phyloP scores from a whole-genome alignment of 2,797 vertebrate genomes.

The Peromyscus eremicus region DNA sequence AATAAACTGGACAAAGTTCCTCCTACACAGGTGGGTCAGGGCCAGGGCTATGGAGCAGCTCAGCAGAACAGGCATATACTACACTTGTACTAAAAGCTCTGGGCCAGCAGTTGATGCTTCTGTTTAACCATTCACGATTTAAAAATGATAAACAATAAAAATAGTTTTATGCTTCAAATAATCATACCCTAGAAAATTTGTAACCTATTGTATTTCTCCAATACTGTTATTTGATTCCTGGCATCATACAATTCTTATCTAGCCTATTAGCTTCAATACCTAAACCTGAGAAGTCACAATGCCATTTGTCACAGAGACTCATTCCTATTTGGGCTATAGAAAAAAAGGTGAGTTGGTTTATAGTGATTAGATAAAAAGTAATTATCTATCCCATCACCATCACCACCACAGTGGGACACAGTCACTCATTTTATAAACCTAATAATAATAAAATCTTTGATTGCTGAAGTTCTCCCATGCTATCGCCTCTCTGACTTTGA shows the following conservation, averaged over 20 bases:
- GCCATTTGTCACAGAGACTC: neutral
- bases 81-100: neutral
- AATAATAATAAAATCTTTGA: neutral
- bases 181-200: neutral
- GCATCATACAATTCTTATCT: neutral
- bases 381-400: neutral
- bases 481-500: neutral
- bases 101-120: neutral
- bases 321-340: neutral
- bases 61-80: neutral
- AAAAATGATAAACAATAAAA: constrained; percentile 18
- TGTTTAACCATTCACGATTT: neutral
- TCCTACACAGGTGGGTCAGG: neutral
- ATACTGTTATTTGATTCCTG: neutral
- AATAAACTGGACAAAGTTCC: neutral
- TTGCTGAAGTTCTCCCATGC: neutral
- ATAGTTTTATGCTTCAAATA: neutral
- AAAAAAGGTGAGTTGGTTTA: neutral
- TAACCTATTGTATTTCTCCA: constrained; percentile 2
- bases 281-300: neutral
- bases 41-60: neutral
- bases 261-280: neutral
- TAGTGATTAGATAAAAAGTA: neutral
- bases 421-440: neutral
- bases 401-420: neutral